Evolutionary conservation across 2,113 vertebrate genomes (phyloP).

Genomic region (Arizona elegans): DNA sequence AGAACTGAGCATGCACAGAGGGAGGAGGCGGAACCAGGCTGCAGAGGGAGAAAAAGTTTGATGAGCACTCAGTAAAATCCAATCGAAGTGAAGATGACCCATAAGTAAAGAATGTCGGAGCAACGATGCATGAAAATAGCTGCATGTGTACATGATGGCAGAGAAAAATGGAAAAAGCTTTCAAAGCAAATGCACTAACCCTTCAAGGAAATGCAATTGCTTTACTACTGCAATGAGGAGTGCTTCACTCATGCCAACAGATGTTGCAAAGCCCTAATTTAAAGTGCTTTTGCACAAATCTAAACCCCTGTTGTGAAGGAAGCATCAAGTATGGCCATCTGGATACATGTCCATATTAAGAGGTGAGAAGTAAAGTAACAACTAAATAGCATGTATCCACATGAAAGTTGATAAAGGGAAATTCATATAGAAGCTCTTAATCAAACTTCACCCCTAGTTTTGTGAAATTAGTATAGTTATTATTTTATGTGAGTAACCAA

Average conservation of each 20-base stretch:
- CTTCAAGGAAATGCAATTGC: background rate
- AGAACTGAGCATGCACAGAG: too few species aligned
- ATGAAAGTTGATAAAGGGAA: background rate
- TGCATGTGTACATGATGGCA: background rate
- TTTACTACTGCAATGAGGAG: background rate
- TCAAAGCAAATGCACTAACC: background rate
- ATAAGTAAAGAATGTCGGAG: too few species aligned
- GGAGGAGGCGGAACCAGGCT: too few species aligned
- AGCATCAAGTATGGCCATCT: background rate
- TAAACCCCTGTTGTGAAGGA: background rate
- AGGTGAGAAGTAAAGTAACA: background rate
- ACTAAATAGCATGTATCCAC: background rate
- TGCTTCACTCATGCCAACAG: background rate
- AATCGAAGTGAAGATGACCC: too few species aligned
- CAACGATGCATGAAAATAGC: too few species aligned
- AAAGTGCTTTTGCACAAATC: background rate
- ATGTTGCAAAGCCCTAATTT: background rate
- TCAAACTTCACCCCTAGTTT: background rate
- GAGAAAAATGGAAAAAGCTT: background rate
- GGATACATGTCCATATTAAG: background rate
- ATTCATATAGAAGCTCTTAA: background rate
- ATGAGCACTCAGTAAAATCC: too few species aligned
- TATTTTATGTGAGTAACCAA: conserved; percentile 11
- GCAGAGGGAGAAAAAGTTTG: too few species aligned
- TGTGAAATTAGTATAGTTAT: background rate